Conservation (phyloP, 92 coral and sea anemone genomes). For the Zoanthus sociatus region DNA sequence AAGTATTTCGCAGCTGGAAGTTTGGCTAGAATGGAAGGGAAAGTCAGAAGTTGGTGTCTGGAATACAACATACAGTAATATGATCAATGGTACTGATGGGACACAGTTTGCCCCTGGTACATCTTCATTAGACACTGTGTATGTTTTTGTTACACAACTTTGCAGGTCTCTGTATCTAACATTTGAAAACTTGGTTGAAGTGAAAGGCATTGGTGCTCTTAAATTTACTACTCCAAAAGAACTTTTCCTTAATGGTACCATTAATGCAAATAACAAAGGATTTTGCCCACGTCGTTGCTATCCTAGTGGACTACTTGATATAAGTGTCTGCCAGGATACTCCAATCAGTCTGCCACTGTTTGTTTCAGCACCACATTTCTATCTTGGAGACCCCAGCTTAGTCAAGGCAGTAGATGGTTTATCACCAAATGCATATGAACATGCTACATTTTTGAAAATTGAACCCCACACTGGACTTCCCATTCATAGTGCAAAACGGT, state of each 20-base stretch:
- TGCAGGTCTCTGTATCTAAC: conserved; percentile 86
- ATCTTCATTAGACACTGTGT: conserved; percentile 69
- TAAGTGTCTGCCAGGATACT: conserved; percentile 83
- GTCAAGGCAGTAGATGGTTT: conserved; percentile 75
- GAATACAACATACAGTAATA: conserved; percentile 80
- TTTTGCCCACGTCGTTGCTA: conserved; percentile 84
- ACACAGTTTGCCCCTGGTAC: conserved; percentile 81
- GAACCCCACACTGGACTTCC: conserved; percentile 90
- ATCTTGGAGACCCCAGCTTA: conserved; percentile 76
- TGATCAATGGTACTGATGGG: conserved; percentile 98
- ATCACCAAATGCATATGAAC: conserved; percentile 78
- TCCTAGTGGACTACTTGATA: conserved; percentile 86
- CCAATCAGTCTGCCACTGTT: conserved; percentile 82
- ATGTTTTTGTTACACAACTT: conserved; percentile 84
- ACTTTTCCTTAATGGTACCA: conserved; percentile 67
- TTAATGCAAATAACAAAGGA: conserved; percentile 81
- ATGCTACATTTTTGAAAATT: conserved; percentile 83
- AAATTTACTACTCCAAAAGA: conserved; percentile 74
- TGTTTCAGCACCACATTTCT: conserved; percentile 93
- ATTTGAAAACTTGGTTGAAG: conserved; percentile 31
- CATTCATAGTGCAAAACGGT: conserved; percentile 76
- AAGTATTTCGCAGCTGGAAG: conserved; percentile 63
- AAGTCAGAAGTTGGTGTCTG: conserved; percentile 64
- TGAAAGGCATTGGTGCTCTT: conserved; percentile 73
- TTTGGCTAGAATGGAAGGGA: conserved; percentile 81